Percentiles rank a stretch among this genome's conserved stretches.
Evolutionary conservation across 2,113 vertebrate species (phyloP).

Genomic region (Hemibagrus wyckioides): DNA sequence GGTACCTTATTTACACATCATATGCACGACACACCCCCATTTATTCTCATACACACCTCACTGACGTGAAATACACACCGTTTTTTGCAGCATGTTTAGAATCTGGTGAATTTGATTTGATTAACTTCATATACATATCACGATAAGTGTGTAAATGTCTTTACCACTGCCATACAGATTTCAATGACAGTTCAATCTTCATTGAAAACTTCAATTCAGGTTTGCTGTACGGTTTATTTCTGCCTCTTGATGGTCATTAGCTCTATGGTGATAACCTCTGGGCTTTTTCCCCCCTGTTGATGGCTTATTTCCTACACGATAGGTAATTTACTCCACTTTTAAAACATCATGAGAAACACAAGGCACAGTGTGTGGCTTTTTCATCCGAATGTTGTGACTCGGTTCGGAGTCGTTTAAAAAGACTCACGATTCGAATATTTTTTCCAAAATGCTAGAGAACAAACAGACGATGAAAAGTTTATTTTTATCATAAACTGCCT

Average conservation of each 20-base stretch:
- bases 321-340: neutral
- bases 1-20: no score
- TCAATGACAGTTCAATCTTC: no score
- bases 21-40: no score
- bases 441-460: neutral
- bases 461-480: neutral
- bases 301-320: neutral
- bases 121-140: no score
- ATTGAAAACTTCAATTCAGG: no score
- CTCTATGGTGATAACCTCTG: no score
- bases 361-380: no score
- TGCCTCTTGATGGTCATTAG: neutral
- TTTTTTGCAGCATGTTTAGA: neutral
- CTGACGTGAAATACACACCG: neutral
- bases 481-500: neutral
- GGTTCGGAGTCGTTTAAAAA: neutral
- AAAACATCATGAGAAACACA: neutral
- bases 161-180: neutral
- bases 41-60: neutral
- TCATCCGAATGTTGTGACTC: neutral
- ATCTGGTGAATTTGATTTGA: no score
- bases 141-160: neutral
- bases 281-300: neutral
- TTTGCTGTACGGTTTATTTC: neutral
- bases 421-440: neutral